These are phyloP conservation scores for Ectropis crepuscularia DNA, from an alignment of 2,888 invertebrate genomes.

Conservation along the genomic window DNA sequence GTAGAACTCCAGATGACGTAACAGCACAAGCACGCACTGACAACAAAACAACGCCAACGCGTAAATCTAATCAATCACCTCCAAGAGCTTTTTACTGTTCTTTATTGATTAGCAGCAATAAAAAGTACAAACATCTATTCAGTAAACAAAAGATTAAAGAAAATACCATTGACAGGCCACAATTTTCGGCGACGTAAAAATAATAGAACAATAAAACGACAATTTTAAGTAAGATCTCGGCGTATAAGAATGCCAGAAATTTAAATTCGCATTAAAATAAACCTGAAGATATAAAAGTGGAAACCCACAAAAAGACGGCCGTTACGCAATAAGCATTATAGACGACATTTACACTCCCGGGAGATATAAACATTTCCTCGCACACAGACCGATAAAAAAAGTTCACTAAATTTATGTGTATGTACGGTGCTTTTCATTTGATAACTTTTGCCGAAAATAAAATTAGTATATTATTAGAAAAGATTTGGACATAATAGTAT, in stretches of 20 bases:
- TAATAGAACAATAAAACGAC: constrained; percentile 41
- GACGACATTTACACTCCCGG: constrained; percentile 53
- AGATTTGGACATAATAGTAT: neutral
- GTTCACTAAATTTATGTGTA: constrained; percentile 22
- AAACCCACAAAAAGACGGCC: constrained; percentile 49
- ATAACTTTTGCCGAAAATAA: constrained; percentile 18
- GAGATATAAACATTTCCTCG: constrained; percentile 63
- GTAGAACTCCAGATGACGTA: constrained; percentile 54
- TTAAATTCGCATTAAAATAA: constrained; percentile 54
- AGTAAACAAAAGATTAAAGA: constrained; percentile 12
- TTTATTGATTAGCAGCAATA: neutral
- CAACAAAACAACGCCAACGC: constrained; percentile 26
- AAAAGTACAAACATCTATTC: neutral
- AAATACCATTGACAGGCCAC: constrained; percentile 11
- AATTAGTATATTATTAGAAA: constrained; percentile 9
- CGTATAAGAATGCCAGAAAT: constrained; percentile 50
- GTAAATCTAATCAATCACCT: constrained; percentile 13
- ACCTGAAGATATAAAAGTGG: constrained; percentile 56
- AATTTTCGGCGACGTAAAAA: constrained; percentile 37
- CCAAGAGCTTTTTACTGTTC: constrained; percentile 2
- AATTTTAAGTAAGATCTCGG: constrained; percentile 38
- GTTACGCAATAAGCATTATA: constrained; percentile 60
- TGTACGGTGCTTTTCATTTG: constrained; percentile 9
- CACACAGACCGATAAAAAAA: constrained; percentile 40
- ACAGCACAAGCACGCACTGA: constrained; percentile 37